phyloP scores from a whole-genome alignment of 2,888 invertebrate species.

The Tholera decimalis region DNA sequence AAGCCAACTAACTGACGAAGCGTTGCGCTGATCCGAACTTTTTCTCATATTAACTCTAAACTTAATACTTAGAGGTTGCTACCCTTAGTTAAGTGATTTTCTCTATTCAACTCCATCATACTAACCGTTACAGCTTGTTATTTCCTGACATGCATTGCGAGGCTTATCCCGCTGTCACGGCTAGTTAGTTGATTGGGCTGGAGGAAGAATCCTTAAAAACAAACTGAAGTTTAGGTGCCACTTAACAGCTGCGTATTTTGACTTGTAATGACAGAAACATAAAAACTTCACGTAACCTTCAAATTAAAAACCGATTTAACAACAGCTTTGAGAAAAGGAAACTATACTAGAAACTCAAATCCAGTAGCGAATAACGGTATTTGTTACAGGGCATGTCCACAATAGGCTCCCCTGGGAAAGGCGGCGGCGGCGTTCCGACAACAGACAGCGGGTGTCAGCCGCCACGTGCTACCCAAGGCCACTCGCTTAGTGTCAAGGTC shows the following conservation, averaged over 20 bases:
- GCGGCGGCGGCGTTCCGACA: constrained; percentile 91
- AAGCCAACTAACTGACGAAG: neutral
- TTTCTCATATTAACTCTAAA: neutral
- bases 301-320: neutral
- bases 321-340: neutral
- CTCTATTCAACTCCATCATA: neutral
- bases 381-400: constrained; percentile 84
- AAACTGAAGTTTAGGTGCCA: neutral
- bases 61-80: too few relatives aligned
- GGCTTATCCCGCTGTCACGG: neutral
- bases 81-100: neutral
- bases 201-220: neutral
- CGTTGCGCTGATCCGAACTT: neutral
- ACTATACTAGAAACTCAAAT: constrained; percentile 28
- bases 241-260: neutral
- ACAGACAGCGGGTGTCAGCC: constrained; percentile 91
- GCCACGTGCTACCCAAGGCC: constrained; percentile 92
- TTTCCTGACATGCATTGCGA: neutral
- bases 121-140: neutral
- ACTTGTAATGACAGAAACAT: neutral
- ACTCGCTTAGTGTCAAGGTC: constrained; percentile 92
- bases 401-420: constrained; percentile 90
- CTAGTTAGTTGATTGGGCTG: neutral
- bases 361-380: constrained; percentile 65
- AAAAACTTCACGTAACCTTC: neutral